Conservation (phyloP, 2,797 vertebrate species). For the Coreius guichenoti region DNA sequence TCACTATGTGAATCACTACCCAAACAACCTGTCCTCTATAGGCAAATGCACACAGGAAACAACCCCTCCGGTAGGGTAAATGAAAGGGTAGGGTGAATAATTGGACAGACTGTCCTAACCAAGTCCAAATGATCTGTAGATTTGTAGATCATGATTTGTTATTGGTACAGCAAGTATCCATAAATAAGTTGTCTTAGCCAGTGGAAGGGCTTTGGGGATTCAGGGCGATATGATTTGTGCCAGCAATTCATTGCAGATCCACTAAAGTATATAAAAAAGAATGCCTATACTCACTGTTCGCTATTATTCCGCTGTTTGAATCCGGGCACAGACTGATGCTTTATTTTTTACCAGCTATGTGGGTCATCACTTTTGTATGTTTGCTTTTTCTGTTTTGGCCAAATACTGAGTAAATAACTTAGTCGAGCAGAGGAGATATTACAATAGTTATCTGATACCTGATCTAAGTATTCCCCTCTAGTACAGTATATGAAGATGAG, state of each 20-base stretch:
- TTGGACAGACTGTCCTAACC: not conserved
- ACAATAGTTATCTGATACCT: slow-evolving; percentile 11
- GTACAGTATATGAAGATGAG: slow-evolving; percentile 21
- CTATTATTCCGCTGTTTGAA: not conserved
- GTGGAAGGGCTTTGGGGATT: not conserved
- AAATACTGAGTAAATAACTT: not conserved
- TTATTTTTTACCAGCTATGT: slow-evolving; percentile 12
- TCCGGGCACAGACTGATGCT: not conserved
- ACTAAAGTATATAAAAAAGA: not conserved
- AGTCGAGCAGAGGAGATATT: slow-evolving; percentile 4
- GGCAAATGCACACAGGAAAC: not conserved
- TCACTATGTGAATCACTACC: not conserved
- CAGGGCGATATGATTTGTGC: not conserved
- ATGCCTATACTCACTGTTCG: not conserved
- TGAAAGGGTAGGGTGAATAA: not conserved
- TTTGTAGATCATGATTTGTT: not conserved
- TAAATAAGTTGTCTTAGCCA: not conserved
- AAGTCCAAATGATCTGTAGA: not conserved
- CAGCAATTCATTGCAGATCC: not conserved
- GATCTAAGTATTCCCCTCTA: slow-evolving; percentile 25
- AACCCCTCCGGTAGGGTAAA: not conserved
- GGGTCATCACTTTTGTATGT: slow-evolving; percentile 7
- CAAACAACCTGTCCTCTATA: not conserved
- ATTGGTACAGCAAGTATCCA: not conserved
- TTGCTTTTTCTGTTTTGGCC: slow-evolving; percentile 4